phyloP scores from a whole-genome alignment of 2,888 invertebrate species.

The Ditylenchus weischeri region DNA sequence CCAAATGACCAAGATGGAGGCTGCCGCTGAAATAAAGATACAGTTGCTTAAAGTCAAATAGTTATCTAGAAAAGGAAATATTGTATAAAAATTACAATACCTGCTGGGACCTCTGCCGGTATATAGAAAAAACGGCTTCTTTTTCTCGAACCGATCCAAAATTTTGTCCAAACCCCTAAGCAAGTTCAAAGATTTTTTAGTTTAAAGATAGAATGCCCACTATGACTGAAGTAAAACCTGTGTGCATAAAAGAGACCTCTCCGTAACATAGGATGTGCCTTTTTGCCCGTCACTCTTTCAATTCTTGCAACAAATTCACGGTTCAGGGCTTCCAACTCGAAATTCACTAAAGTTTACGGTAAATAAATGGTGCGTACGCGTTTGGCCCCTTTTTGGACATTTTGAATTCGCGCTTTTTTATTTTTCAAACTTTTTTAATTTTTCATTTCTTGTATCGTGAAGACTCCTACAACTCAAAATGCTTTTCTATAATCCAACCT shows the following conservation, averaged over 20 bases:
- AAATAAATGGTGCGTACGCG: too few relatives aligned
- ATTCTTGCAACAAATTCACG: slow-evolving; percentile 78
- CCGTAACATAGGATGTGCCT: slow-evolving; percentile 81
- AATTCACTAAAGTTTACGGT: slow-evolving; percentile 71
- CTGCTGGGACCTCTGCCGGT: slow-evolving; percentile 84
- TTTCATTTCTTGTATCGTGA: too few relatives aligned
- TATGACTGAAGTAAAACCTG: slow-evolving; percentile 62
- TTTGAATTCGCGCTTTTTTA: too few relatives aligned
- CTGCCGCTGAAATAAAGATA: slow-evolving; percentile 25
- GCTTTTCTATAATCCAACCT: too few relatives aligned
- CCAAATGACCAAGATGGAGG: slow-evolving; percentile 90
- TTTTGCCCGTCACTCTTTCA: slow-evolving; percentile 79
- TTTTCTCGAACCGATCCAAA: slow-evolving; percentile 77
- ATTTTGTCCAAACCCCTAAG: slow-evolving; percentile 77
- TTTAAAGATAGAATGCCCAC: too few relatives aligned
- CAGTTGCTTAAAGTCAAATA: too few relatives aligned
- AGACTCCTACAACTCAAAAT: too few relatives aligned
- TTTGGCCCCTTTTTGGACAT: too few relatives aligned
- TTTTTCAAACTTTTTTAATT: too few relatives aligned
- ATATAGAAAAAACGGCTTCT: slow-evolving; percentile 91
- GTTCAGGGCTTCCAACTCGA: slow-evolving; percentile 89
- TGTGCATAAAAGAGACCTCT: slow-evolving; percentile 97
- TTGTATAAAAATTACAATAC: too few relatives aligned
- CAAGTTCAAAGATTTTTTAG: too few relatives aligned
- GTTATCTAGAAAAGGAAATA: too few relatives aligned